Base-by-base conservation (phyloP, 2,113 vertebrate genomes). In the Oreochromis niloticus region DNA sequence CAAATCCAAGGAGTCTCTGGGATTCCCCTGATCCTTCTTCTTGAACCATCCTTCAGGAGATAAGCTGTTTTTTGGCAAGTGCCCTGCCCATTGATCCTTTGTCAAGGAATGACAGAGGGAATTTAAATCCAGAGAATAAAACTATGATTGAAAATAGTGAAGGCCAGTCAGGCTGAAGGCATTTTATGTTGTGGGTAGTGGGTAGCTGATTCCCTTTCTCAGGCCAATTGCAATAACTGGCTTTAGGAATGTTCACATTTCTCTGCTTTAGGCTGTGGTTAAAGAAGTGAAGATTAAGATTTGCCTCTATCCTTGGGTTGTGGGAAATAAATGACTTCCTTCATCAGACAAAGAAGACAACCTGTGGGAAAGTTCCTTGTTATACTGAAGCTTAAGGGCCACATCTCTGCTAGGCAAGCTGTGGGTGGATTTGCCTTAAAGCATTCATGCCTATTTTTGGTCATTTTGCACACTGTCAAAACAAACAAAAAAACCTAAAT, bases 121-220 rank as follows among this genome's bases (percentile, higher is more conserved):
- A 85, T 87, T 88, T 92, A 88, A 94, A 92, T 89, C 78, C 73
- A 68, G 90, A 92, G 85, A 93, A 95, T 93, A 90, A 89, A 88
- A 30, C 66, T 57, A 34, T 88, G 88, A 93, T 88, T 89, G 80
- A 85, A 82, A 78, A 88, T 71, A 81, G 46, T 59, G 50, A 83
- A 84, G 89, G 56, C 89, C 91, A 94, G 87, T 94, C 75, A 83
- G 59, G 87, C 46, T 11, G 30, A 81, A 84, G 81, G 87, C 11
- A 92, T 93, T 94, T 95, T 36, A 84, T 66, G 80, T 84, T 50
- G 85, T 89, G 88, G 92, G 94, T 66, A 94, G 92, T 92, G 87
- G 88, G 83, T 92, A 95, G 83, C 95, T 95, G 95, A 95, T 95
- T 91, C 90, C 71, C 78, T 93, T 87, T 95, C 89, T 89, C 92